Conservation (phyloP, 2,113 vertebrate species). For the Ahaetulla prasina region DNA sequence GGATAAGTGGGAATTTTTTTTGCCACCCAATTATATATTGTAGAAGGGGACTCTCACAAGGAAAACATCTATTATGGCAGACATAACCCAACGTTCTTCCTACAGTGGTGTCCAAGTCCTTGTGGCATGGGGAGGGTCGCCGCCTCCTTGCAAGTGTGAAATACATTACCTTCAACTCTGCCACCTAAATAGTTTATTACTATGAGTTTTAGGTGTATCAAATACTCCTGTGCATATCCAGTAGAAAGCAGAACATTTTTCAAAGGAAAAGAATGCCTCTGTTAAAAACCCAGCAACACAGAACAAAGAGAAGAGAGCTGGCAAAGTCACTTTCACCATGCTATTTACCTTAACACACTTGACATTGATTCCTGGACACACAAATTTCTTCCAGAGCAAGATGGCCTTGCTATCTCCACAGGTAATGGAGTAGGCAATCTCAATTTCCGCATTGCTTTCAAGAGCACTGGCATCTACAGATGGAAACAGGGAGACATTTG, state of each 20-base stretch:
- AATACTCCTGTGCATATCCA: neutral
- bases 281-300: neutral
- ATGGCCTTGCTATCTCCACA: conserved; percentile 91
- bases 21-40: neutral
- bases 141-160: neutral
- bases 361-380: conserved; percentile 93
- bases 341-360: conserved; percentile 90
- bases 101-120: neutral
- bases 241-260: neutral
- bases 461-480: conserved; percentile 74
- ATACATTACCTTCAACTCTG: neutral
- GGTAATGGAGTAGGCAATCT: conserved; percentile 92
- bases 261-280: neutral
- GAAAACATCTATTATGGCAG: neutral
- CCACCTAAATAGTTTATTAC: neutral
- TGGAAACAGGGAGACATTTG: neutral
- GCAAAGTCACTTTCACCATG: neutral
- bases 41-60: neutral
- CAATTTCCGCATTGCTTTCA: conserved; percentile 78
- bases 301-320: neutral
- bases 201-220: neutral
- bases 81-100: neutral
- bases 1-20: neutral
- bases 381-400: conserved; percentile 93
- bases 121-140: neutral